Percentiles rank a stretch among this genome's conserved stretches.
Conservation (phyloP, 2,797 vertebrate genomes). For the Leptoclinus maculatus region DNA sequence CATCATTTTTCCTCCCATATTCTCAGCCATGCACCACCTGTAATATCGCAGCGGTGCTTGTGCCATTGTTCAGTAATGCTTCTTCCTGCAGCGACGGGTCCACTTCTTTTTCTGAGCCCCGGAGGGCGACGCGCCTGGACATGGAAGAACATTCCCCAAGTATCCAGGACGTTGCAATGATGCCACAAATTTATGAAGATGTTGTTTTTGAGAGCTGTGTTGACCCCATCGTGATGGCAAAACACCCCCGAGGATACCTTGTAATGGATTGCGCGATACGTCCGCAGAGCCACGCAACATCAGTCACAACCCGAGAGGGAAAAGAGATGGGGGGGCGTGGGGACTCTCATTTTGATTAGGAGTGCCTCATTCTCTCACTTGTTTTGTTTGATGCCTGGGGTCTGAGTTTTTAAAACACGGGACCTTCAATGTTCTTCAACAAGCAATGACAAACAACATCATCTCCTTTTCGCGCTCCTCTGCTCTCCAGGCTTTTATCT, state of each 20-base stretch:
- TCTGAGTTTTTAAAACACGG: conserved; percentile 49
- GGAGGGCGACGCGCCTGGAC: conserved; percentile 12
- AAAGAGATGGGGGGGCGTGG: conserved; percentile 17
- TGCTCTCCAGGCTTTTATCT: conserved; percentile 68
- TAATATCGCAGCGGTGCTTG: neutral
- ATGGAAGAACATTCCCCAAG: conserved; percentile 54
- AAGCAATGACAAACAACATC: conserved; percentile 72
- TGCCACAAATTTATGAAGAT: conserved; percentile 69
- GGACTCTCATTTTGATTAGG: conserved; percentile 67
- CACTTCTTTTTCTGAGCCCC: conserved; percentile 17
- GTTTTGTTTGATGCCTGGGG: conserved; percentile 60
- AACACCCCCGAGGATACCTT: conserved; percentile 56
- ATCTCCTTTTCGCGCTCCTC: conserved; percentile 18
- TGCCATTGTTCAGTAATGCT: conserved; percentile 14
- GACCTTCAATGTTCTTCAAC: conserved; percentile 61
- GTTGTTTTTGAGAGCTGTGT: conserved; percentile 59
- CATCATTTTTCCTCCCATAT: conserved; percentile 17
- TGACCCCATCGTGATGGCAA: conserved; percentile 60
- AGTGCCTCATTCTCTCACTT: conserved; percentile 49
- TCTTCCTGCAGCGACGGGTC: conserved; percentile 27
- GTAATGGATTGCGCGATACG: conserved; percentile 57
- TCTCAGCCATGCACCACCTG: neutral
- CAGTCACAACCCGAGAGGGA: conserved; percentile 53
- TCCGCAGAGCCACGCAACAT: conserved; percentile 35
- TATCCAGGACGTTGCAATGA: conserved; percentile 33